Evolutionary conservation across 2,888 invertebrate genomes (phyloP), one percentile per base, ranked within the genome.

Genomic region (Melanchra persicariae): DNA sequence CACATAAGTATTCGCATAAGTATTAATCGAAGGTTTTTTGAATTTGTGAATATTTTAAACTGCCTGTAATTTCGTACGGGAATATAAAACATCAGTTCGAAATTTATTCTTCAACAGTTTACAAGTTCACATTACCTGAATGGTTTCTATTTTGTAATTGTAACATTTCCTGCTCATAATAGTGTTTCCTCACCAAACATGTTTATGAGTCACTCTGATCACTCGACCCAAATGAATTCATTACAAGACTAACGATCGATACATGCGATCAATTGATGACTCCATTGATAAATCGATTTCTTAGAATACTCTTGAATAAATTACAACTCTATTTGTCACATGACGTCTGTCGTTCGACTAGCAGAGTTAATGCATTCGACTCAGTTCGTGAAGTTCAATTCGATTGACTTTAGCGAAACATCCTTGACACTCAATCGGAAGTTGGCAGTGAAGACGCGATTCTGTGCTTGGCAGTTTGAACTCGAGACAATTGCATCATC

Each of bases 391-490:
- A 84, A 86, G 89, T 87, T 88, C 87, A 87, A 82, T 70, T 88
- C 82, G 89, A 90, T 93, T 94, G 92, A 93, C 93, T 88, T 89
- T 80, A 76, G 81, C 79, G 82, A 77, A 81, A 74, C 79, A 93
- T 90, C 95, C 95, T 95, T 95, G 95, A 93, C 94, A 93, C 90
- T 83, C 88, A 94, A 95, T 95, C 95, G 95, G 95, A 96, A 95
- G 94, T 93, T 81, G 87, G 74, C 91, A 92, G 91, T 93, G 92
- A 84, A 88, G 88, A 89, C 88, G 91, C 91, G 85, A 90, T 91
- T 91, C 90, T 86, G 79, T 87, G 87, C 88, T 86, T 87, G 87
- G 89, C 87, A 88, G 87, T 89, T 85, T 87, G 83, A 86, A 84
- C 82, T 75, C 82, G 88, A 91, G 91, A 93, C 93, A 92, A 92